Conservation (phyloP, 2,888 invertebrate genomes). For the Aporophyla lueneburgensis region DNA sequence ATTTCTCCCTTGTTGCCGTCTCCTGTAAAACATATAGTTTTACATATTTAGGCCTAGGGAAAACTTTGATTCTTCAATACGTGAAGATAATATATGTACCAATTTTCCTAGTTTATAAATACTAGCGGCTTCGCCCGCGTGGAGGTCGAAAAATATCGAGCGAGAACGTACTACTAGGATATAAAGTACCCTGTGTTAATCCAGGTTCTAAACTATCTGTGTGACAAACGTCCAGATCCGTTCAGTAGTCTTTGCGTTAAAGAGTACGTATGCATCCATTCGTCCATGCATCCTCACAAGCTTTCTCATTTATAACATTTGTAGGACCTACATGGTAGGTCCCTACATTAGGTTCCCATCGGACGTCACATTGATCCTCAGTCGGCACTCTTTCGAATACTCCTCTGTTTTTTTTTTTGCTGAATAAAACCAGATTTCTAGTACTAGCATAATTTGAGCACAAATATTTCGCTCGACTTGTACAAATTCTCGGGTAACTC, state of each 20-base stretch:
- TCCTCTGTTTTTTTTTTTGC: neutral
- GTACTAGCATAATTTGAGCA: conserved; percentile 53
- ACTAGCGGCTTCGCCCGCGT: too few relatives aligned
- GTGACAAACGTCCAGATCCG: too few relatives aligned
- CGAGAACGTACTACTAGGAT: too few relatives aligned
- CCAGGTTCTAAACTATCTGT: too few relatives aligned
- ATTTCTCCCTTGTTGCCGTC: too few relatives aligned
- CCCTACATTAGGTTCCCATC: neutral
- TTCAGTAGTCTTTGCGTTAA: too few relatives aligned
- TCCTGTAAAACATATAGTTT: neutral
- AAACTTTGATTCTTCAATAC: neutral
- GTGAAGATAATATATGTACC: neutral
- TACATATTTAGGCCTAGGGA: too few relatives aligned
- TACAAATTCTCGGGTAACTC: conserved; percentile 69
- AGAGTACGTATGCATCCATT: too few relatives aligned
- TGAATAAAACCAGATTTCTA: conserved; percentile 40
- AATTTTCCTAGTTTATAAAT: neutral
- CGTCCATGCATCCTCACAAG: too few relatives aligned
- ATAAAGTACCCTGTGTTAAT: too few relatives aligned
- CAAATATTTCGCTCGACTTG: conserved; percentile 69
- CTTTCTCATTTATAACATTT: too few relatives aligned
- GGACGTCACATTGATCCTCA: neutral
- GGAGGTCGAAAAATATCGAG: too few relatives aligned
- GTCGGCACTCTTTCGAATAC: neutral
- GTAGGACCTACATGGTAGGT: neutral